Base-by-base conservation (phyloP, 2,113 vertebrate species). In the Psettodes erumei region DNA sequence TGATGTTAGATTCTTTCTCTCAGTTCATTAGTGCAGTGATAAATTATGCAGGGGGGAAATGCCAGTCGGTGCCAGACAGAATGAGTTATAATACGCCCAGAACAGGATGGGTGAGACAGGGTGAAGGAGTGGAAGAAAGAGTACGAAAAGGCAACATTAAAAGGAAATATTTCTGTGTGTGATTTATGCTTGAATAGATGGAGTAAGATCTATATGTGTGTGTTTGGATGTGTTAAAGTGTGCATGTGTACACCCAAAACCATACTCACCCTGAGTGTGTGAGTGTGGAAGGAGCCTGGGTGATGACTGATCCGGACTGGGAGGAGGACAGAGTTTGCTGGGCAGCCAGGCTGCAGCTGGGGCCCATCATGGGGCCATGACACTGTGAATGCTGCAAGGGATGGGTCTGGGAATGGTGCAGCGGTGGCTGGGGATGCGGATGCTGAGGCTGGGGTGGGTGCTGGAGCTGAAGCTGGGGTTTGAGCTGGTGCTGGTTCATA, bases 201-300 rank as follows among this genome's bases (percentile, higher is more conserved):
- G 19, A 10, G 51, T 54, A 32, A 32, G 18, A 70, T 38, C 2
- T 9, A 11, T 37, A 16, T 55, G 1, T 28, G 47, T 62, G 38
- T 59, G 9, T 28, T 8, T 59, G 16, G 2, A n/a, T 64, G 27
- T 9, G 1, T 47, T 11, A 15, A 15, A 25, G 55, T 59, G 45
- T 56, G 47, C 13, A 1, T 48, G 25, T 53, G 5, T 25, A 10
- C 3, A 8, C 43, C 28, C 9, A 23, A 48, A 28, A 4, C 6
- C 19, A 9, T 76, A 86, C 95, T 96, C 94, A 98, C 97, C 96
- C 97, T 11, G 96, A 95, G 93, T 98, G 96, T 56, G 96, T 94
- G 83, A 97, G 95, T 65, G 95, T 95, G 75, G 96, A 97, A 86
- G 96, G 94, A 86, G 96, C 95, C 92, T 97, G 96, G 0, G 96